These are phyloP conservation scores for Eledona agricola DNA, from an alignment of 2,888 invertebrate genomes.

Conservation along the genomic window DNA sequence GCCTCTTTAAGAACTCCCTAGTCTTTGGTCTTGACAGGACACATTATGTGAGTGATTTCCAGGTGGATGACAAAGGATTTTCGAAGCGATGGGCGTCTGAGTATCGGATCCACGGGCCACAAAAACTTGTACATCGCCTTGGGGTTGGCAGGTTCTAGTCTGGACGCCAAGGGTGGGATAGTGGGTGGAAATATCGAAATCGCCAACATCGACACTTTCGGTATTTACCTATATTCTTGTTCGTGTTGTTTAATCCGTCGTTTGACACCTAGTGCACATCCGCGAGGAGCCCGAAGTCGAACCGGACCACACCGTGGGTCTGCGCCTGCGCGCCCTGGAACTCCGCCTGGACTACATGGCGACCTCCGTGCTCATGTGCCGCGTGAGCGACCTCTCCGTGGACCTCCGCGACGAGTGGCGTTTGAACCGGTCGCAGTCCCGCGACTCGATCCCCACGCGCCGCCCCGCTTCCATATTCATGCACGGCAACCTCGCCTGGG, in stretches of 20 bases:
- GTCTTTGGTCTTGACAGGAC: no score
- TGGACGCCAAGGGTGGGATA: slow-evolving; percentile 97
- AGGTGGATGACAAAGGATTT: slow-evolving; percentile 94
- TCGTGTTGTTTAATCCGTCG: background rate
- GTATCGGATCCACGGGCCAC: slow-evolving; percentile 93
- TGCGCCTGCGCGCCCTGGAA: slow-evolving; percentile 86
- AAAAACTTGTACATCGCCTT: slow-evolving; percentile 92
- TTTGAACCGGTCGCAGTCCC: slow-evolving; percentile 64
- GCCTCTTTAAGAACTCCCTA: no score
- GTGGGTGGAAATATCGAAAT: slow-evolving; percentile 96
- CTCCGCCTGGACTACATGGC: slow-evolving; percentile 98
- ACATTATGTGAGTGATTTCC: no score
- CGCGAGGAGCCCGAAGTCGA: slow-evolving; percentile 89
- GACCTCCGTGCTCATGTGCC: slow-evolving; percentile 90
- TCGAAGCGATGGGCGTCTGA: slow-evolving; percentile 88
- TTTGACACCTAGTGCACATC: slow-evolving; percentile 73
- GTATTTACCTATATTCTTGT: slow-evolving; percentile 9
- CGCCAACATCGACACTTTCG: slow-evolving; percentile 84
- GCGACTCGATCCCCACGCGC: slow-evolving; percentile 70
- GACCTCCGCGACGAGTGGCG: slow-evolving; percentile 90
- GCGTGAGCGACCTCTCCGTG: slow-evolving; percentile 84
- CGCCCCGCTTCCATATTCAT: slow-evolving; percentile 90
- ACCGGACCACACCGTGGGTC: slow-evolving; percentile 86
- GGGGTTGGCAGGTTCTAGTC: slow-evolving; percentile 86
- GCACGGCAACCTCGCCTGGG: slow-evolving; percentile 93